Base-by-base conservation (phyloP, 2,888 invertebrate genomes). In the Acheta domesticus region DNA sequence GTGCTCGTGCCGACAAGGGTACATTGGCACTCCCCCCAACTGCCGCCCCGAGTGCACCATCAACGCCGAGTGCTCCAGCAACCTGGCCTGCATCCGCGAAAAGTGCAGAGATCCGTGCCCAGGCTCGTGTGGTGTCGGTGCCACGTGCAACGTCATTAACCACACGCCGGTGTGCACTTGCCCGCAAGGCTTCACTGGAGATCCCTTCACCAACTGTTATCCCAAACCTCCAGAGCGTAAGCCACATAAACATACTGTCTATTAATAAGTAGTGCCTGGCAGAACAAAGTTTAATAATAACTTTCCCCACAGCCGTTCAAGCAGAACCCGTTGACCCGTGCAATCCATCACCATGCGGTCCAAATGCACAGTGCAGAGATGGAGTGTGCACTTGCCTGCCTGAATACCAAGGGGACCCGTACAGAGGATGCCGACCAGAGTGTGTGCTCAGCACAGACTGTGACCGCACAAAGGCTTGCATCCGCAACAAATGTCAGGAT, bases 151-250 rank as follows among this genome's bases (percentile, higher is more conserved):
- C 84, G 93, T 94, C 19, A 91, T 93, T 83, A 92, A 91, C 84
- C 95, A 95, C 84, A 89, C 92, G n/a, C 93, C 94, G 11, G 91
- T 92, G 83, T 95, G 95, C 85, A 91, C 91, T 73, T 95, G 95
- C 85, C 88, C 90, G 11, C 87, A 90, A 23, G 93, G 93, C 77
- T 94, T 91, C 83, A 90, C 89, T 3, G 95, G 95, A 23, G 93
- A 95, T 88, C 94, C 95, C 23, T 94, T 94, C 85, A 91, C 88
- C 81, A 91, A 89, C 83, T 94, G 94, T 84, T 87, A 88, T 49
- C 86, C 88, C 12, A 89, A 91, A 86, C 91, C 90, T 78, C 87
- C 88, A 80, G 85, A 88, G 84, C 88, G 91, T 89, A 90, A 88
- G 87, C 14, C 11, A 20, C n/a, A 19, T n/a, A 48, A 16, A 21